Evolutionary conservation across 2,113 vertebrate genomes (phyloP).

Genomic region (Neotoma lepida): DNA sequence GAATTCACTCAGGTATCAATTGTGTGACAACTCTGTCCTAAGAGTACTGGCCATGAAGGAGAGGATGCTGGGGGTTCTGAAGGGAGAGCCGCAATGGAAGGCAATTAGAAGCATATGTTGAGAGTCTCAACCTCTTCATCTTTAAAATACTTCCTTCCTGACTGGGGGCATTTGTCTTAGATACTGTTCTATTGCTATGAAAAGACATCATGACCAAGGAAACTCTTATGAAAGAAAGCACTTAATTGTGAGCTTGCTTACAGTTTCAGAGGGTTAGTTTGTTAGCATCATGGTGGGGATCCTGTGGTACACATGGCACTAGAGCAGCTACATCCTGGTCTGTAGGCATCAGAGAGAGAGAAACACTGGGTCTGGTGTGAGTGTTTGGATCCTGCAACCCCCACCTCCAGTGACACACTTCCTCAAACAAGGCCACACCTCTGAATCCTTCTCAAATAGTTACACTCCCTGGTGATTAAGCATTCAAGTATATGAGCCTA

Average conservation of each 20-base stretch:
- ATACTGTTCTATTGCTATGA: background rate
- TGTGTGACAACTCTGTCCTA: background rate
- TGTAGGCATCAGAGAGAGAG: background rate
- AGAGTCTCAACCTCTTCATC: background rate
- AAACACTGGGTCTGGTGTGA: background rate
- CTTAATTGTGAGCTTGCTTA: no score
- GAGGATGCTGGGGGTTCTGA: background rate
- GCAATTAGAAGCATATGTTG: background rate
- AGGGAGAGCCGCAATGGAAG: background rate
- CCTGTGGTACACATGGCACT: no score
- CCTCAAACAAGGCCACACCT: background rate
- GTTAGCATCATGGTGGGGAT: background rate
- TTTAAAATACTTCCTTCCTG: background rate
- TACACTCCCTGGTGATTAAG: background rate
- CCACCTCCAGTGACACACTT: background rate
- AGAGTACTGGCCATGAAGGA: background rate
- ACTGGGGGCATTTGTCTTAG: background rate
- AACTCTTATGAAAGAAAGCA: background rate
- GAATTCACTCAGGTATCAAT: background rate
- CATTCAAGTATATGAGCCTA: background rate
- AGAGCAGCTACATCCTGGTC: background rate
- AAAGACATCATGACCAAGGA: background rate
- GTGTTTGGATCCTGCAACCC: background rate
- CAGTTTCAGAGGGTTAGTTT: background rate
- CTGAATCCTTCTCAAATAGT: background rate